A percentile compares a stretch with the other conserved stretches of the same genome.
Conservation (phyloP, 2,113 vertebrate species). For the Cavia aperea region DNA sequence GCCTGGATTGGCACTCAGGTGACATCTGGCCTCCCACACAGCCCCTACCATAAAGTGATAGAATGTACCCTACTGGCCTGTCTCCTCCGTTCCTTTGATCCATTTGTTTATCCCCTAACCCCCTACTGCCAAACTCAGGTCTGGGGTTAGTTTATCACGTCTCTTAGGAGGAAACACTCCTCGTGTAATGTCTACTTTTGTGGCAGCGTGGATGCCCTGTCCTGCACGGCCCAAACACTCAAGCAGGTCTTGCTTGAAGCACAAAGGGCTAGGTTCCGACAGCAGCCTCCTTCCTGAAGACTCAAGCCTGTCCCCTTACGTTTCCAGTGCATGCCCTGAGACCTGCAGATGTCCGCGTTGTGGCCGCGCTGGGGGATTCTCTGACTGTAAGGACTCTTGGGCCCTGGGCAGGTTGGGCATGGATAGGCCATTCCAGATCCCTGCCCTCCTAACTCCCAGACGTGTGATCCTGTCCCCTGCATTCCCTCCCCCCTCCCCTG, state of each 20-base stretch:
- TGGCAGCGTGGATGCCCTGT: fast-evolving
- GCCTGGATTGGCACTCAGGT: background rate
- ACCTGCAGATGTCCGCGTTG: conserved; percentile 87
- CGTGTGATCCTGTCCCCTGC: background rate
- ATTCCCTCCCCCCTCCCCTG: background rate
- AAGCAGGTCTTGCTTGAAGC: background rate
- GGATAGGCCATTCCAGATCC: background rate
- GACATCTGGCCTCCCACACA: background rate
- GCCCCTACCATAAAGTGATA: too few species aligned
- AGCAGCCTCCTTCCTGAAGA: background rate
- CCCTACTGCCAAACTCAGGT: background rate
- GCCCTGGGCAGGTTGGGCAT: background rate
- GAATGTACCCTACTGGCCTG: background rate
- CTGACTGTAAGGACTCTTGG: conserved; percentile 81
- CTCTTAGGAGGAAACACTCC: background rate
- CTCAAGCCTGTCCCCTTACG: conserved; percentile 36
- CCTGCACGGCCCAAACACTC: background rate
- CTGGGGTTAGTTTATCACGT: background rate
- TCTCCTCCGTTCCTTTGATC: background rate
- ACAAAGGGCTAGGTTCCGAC: background rate
- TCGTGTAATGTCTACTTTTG: background rate
- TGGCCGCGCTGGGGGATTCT: conserved; percentile 92
- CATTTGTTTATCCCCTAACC: background rate
- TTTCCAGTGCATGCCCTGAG: conserved; percentile 86
- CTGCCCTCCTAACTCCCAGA: background rate